Evolutionary conservation across 2,113 vertebrate genomes (phyloP), one percentile per base, ranked within the genome.

Genomic region (Microtus oregoni): DNA sequence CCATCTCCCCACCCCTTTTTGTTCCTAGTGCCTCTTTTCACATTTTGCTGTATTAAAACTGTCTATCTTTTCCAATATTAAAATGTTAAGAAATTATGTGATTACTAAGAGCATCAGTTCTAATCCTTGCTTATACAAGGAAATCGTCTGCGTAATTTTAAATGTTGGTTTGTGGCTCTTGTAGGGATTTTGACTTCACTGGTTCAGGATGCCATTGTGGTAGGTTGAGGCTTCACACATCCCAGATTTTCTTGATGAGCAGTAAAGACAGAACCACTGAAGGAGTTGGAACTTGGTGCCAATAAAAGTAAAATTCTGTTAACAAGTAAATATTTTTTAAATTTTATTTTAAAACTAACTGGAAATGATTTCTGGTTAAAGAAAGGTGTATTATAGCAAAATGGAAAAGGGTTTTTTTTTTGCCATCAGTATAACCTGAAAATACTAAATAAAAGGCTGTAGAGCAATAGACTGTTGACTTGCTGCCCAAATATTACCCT

Each of bases 291-390:
- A 94, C 52, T 32, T 58, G 61, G 44, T 38, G 55, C 76, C 85
- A 73, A 91, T 58, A 67, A 88, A 90, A 32, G 44, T 63, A 72
- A 3, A 79, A 50, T 47, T 87, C 68, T 94, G 50, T 50, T 77
- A 95, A 96, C 32, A 79, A 50, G 63, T 35, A 65, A 90, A 12
- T 79, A 58, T 67, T 72, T 87, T 81, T n/a, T 22, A 81, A 93
- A 38, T 30, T 93, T 65, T 61, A 14, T 24, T 86, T 95, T 86
- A 63, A 91, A 50, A 13, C 28, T 55, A 65, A 70, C 30, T 52
- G 63, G 41, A 72, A 20, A 65, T 72, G 68, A 44, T 52, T 88
- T 63, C 75, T 55, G 20, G n/a, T 52, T 68, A 81, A 87, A 82
- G 47, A 75, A 20, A 72, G 7, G 38, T 63, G 24, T 70, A 79